Evolutionary conservation across 2,797 vertebrate species (phyloP).

Genomic region (Gymnothorax reevesii): DNA sequence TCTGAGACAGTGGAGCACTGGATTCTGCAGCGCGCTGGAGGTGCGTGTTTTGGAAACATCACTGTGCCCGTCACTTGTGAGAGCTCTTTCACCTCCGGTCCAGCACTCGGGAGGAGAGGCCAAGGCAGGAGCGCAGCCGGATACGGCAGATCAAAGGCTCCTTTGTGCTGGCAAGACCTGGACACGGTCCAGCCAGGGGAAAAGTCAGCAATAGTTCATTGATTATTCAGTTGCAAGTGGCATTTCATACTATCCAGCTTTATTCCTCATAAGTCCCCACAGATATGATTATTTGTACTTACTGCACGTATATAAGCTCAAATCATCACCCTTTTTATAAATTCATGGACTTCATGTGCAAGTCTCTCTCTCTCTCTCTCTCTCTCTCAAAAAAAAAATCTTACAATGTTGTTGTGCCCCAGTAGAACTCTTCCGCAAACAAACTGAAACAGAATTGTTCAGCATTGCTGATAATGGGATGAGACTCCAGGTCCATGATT

Average conservation of each 20-base stretch:
- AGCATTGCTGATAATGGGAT: neutral
- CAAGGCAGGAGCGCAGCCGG: conserved; percentile 32
- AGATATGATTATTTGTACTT: neutral
- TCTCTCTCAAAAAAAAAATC: too few relatives aligned
- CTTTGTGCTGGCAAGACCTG: conserved; percentile 53
- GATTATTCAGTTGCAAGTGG: conserved; percentile 54
- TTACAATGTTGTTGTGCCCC: too few relatives aligned
- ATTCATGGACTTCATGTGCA: neutral
- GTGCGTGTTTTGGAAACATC: neutral
- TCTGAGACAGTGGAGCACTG: neutral
- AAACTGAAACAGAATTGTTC: neutral
- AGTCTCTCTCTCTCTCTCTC: neutral
- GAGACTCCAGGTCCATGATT: neutral
- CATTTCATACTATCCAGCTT: conserved; percentile 50
- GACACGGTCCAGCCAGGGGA: conserved; percentile 47
- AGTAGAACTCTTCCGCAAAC: neutral
- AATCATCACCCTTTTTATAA: neutral
- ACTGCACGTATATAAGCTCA: neutral
- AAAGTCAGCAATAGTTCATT: conserved; percentile 59
- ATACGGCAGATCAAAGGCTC: conserved; percentile 51
- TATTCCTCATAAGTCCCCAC: conserved; percentile 40
- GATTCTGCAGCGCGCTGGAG: neutral
- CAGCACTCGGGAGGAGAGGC: conserved; percentile 34
- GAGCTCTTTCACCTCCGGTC: conserved; percentile 39
- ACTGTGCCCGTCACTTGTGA: neutral